A percentile compares a stretch with the other conserved stretches of the same genome.
These are phyloP conservation scores for Oncopeltus fasciatus DNA, from an alignment of 1,140 invertebrate genomes.

Conservation along the genomic window DNA sequence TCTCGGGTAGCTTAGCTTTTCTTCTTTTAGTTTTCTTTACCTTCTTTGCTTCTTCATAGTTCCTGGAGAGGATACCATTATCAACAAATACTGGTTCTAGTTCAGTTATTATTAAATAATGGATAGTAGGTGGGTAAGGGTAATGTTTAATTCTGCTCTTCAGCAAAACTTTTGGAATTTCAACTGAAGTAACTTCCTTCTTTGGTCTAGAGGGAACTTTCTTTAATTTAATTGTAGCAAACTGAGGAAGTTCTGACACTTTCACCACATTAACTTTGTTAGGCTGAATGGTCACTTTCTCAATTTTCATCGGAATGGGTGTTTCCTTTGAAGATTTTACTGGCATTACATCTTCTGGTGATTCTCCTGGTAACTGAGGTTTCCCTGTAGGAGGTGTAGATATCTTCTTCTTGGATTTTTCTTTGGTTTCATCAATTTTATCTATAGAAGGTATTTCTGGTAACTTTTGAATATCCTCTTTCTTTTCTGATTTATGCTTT, in stretches of 20 bases:
- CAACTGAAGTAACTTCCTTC: conserved; percentile 30
- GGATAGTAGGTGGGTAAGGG: conserved; percentile 31
- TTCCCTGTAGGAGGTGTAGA: conserved; percentile 27
- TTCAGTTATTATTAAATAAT: conserved; percentile 22
- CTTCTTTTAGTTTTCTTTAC: conserved; percentile 41
- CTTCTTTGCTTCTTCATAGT: conserved; percentile 48
- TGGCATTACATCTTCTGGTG: conserved; percentile 15
- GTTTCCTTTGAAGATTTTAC: not conserved
- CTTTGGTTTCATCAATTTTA: not conserved
- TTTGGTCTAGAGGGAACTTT: conserved; percentile 35
- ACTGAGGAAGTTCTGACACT: conserved; percentile 37
- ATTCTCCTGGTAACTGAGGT: conserved; percentile 23
- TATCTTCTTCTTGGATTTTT: conserved; percentile 22
- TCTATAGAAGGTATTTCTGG: too few species aligned
- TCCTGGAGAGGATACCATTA: conserved; percentile 49
- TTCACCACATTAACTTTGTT: conserved; percentile 32
- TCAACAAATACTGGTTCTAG: conserved; percentile 31
- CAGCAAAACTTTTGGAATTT: conserved; percentile 45
- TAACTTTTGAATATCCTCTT: not conserved
- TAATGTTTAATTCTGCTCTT: conserved; percentile 44
- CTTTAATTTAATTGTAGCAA: conserved; percentile 46
- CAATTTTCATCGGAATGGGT: conserved; percentile 12
- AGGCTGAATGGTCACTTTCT: conserved; percentile 33
- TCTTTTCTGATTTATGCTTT: not conserved
- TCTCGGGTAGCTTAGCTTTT: conserved; percentile 32